phyloP scores from a whole-genome alignment of 2,113 vertebrate species.

The Pyxicephalus adspersus region DNA sequence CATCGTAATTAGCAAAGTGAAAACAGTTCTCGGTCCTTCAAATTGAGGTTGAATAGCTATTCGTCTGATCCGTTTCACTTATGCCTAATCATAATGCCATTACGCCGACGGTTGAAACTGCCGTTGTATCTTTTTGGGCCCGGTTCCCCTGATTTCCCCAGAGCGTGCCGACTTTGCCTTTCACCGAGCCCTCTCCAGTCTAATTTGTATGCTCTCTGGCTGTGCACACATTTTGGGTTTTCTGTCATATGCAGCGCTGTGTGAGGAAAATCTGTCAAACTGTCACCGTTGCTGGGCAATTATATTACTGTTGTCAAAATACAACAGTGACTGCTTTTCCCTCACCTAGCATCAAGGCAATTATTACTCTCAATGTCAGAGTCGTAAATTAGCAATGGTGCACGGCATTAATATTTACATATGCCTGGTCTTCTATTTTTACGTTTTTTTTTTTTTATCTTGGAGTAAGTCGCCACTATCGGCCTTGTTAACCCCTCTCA shows the following conservation, averaged over 20 bases:
- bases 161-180: background rate
- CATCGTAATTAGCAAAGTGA: too few relatives aligned
- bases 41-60: too few relatives aligned
- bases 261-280: conserved; percentile 54
- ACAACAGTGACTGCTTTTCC: conserved; percentile 52
- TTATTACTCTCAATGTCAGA: conserved; percentile 57
- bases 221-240: conserved; percentile 45
- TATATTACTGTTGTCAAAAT: conserved; percentile 57
- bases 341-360: conserved; percentile 53
- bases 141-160: background rate
- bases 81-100: background rate
- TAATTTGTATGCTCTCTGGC: conserved; percentile 55
- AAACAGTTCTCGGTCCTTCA: too few relatives aligned
- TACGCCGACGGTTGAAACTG: background rate
- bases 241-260: conserved; percentile 44
- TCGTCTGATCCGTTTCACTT: background rate
- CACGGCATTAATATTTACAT: conserved; percentile 48
- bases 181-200: background rate
- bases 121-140: background rate
- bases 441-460: too few relatives aligned
- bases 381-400: conserved; percentile 49
- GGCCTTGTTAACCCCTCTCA: conserved; percentile 20
- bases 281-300: conserved; percentile 50
- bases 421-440: background rate
- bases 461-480: background rate